Evolutionary conservation across 2,888 invertebrate genomes (phyloP), one percentile per base, ranked within the genome.

Genomic region (Drosophila tanythrix): DNA sequence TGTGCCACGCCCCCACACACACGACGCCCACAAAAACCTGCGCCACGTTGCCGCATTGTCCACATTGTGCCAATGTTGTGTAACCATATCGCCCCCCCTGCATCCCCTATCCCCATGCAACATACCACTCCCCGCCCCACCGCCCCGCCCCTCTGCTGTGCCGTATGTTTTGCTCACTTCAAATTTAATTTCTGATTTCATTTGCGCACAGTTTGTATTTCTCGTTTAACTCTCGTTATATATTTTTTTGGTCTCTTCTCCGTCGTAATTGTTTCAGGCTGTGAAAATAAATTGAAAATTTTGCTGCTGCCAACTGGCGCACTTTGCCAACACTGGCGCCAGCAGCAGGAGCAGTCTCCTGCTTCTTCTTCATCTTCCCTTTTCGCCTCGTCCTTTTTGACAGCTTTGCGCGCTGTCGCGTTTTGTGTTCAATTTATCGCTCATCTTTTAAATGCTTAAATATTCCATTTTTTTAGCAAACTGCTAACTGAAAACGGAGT

Each of bases 171-270:
- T 77, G 83, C 80, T 83, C 83, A 81, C 85, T 86, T 89, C 71
- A 87, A 87, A 87, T 87, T 87, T 87, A 87, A 87, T 87, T 87
- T 89, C 79, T 87, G 85, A 87, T 89, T 87, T 87, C 85, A 87
- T 87, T 87, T 88, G 82, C 82, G 81, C 87, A 82, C 81, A 88
- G 80, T 88, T 83, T 82, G 69, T 76, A 74, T 74, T 75, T 57
- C 61, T 51, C 52, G 56, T 61, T 64, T 70, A 70, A 38, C 18
- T 53, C 35, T 25, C 35, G 21, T 68, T 76, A 21, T 29, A 2
- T 57, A 29, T 63, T 33, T 55, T 55, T 68, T 40, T 29, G 35
- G 0, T 15, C 8, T 35, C 13, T 7, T 21, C 13, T 29, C 51
- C 55, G 29, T 52, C 76, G 79, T 89, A 86, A 88, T 86, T 86